phyloP scores from a whole-genome alignment of 2,113 vertebrate genomes.

The Vombatus ursinus region DNA sequence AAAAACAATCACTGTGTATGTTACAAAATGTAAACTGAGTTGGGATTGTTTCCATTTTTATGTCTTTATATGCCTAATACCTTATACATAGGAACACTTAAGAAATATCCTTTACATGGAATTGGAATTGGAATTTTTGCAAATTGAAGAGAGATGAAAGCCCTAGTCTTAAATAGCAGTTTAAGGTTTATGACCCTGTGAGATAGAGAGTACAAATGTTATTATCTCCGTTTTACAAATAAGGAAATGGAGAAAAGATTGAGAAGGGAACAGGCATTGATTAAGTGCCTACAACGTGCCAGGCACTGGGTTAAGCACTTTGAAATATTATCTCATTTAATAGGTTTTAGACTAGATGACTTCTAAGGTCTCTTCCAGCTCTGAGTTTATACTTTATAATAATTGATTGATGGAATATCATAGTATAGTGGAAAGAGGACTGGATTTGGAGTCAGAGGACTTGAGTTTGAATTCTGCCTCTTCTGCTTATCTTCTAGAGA shows the following conservation, averaged over 20 bases:
- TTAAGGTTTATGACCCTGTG: background rate
- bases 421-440: background rate
- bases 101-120: background rate
- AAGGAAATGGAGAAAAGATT: background rate
- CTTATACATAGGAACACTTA: background rate
- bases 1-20: background rate
- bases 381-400: background rate
- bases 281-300: background rate
- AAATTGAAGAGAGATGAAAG: background rate
- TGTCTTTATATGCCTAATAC: background rate
- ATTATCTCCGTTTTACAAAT: background rate
- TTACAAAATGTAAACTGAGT: background rate
- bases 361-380: background rate
- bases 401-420: background rate
- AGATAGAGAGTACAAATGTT: background rate
- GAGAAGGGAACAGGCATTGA: background rate
- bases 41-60: background rate
- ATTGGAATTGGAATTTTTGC: background rate
- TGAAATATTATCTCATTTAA: background rate
- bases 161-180: background rate
- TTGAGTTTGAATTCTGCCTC: background rate
- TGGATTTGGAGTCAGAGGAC: background rate
- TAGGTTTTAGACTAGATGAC: background rate
- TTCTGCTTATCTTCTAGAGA: background rate
- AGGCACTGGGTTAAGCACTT: background rate